These are phyloP conservation scores for Malurus leucopterus DNA, from an alignment of 2,797 vertebrate genomes.

Conservation along the genomic window DNA sequence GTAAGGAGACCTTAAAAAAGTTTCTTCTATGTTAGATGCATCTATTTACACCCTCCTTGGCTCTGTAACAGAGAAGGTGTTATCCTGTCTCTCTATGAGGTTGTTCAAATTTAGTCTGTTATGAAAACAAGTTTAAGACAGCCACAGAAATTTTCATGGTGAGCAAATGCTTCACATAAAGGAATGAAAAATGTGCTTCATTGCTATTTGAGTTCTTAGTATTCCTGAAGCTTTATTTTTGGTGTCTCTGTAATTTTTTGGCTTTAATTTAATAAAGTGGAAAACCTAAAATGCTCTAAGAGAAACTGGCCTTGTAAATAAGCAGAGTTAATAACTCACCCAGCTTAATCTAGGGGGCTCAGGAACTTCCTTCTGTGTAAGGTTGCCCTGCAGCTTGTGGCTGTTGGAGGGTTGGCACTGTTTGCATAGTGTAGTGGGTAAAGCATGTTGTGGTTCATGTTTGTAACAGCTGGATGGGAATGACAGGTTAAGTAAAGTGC, in stretches of 20 bases:
- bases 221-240: neutral
- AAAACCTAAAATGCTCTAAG: neutral
- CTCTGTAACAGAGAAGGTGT: neutral
- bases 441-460: neutral
- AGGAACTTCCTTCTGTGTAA: neutral
- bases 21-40: neutral
- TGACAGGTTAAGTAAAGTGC: neutral
- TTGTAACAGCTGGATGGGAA: neutral
- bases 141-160: neutral
- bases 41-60: neutral
- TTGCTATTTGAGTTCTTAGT: neutral
- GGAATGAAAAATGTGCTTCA: neutral
- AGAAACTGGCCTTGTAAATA: neutral
- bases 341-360: neutral
- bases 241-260: neutral
- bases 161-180: neutral
- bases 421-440: neutral
- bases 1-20: neutral
- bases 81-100: neutral
- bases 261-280: neutral
- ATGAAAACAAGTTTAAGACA: neutral
- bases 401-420: neutral
- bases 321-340: neutral
- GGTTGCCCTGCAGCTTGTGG: neutral
- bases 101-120: constrained; percentile 4